Percentiles rank a stretch among this genome's conserved stretches.
These are phyloP conservation scores for Muschampia plurimacula DNA, from an alignment of 2,888 invertebrate genomes.

Conservation along the genomic window DNA sequence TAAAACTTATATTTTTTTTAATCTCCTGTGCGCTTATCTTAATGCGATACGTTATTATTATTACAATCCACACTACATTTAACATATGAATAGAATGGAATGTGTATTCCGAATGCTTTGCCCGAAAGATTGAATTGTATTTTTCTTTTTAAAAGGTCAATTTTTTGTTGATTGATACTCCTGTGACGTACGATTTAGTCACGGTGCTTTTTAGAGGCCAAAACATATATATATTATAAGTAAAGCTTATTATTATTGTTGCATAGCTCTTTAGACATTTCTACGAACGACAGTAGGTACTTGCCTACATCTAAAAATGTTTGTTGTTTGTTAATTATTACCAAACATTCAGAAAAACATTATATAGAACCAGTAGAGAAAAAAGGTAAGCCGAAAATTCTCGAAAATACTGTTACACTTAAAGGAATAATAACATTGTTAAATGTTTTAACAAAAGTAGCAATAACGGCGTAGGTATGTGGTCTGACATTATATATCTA, in stretches of 20 bases:
- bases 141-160: constrained; percentile 46
- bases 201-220: constrained; percentile 48
- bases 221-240: constrained; percentile 21
- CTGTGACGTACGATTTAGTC: constrained; percentile 48
- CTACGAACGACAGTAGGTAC: no score
- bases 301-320: no score
- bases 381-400: no score
- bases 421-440: not conserved
- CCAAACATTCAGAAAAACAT: no score
- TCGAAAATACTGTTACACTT: no score
- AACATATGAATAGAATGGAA: constrained; percentile 20
- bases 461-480: not conserved
- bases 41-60: not conserved
- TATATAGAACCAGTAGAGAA: no score
- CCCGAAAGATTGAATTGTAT: constrained; percentile 7
- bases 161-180: constrained; percentile 56
- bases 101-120: constrained; percentile 25
- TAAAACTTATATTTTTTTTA: no score
- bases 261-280: no score
- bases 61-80: not conserved
- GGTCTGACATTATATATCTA: not conserved
- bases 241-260: no score
- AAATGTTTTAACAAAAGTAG: not conserved
- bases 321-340: no score
- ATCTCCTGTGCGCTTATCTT: not conserved